Base-by-base conservation (phyloP, 2,888 invertebrate genomes). In the Harpalus rubripes region DNA sequence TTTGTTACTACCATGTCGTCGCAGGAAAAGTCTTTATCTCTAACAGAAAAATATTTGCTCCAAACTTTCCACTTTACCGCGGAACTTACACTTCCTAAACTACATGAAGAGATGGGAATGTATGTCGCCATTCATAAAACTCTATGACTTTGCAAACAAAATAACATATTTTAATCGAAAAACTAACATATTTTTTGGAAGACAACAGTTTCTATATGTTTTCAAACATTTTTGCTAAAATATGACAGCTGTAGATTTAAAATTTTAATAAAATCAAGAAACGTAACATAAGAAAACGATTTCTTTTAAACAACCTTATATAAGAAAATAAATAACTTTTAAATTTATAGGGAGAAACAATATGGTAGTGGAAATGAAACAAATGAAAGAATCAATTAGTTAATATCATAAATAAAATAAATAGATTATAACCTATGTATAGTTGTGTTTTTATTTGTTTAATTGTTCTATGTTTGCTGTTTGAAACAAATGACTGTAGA, bases 1-100 rank as follows among this genome's bases (percentile, higher is more conserved):
- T 41, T 81, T 81, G 81, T 81, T 81, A 81, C 81, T 41, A 52
- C 65, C 41, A 44, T 81, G 63, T 44, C 58, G 76, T 32, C 32
- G 10, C 16, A n/a, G 18, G 72, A 39, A 52, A 52, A 52, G 52
- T 79, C 61, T 79, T 61, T 79, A 79, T 79, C 61, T 59, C 61
- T 58, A 26, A 59, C 32, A 61, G 32, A 41, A 52, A 32, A 59
- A 61, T 59, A 79, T 61, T 18, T 16, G 32, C 32, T 18, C 32
- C n/a, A 59, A 79, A 39, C 59, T 79, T 74, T 74, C 44, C 32
- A 58, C 18, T 68, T 68, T 68, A 68, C 39, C 32, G 39, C 68
- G 15, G 22, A 18, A 74, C 15, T 22, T 15, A 18, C 18, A 59
- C 59, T 59, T 59, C 59, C 16, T 59, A 59, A 68, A 68, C 68